Evolutionary conservation across 2,888 invertebrate genomes (phyloP), one percentile per base, ranked within the genome.

Genomic region (Agriopis leucophaearia): DNA sequence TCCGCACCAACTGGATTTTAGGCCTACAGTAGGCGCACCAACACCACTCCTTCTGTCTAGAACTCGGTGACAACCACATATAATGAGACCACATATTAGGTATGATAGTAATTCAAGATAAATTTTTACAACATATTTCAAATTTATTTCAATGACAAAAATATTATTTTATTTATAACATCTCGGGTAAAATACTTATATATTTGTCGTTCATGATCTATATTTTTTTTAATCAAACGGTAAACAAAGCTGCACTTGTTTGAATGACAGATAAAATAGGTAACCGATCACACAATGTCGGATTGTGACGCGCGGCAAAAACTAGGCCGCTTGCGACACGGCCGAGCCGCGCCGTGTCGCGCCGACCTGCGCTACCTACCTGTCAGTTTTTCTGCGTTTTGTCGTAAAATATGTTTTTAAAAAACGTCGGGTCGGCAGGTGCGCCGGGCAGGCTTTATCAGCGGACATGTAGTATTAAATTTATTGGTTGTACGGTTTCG

Each of bases 351-450:
- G 68, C 54, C 62, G 64, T 48, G 66, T 65, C 70, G 67, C 70
- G 69, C 38, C 60, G 64, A 52, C 64, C 69, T 52, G 44, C 59
- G 47, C 59, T 68, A 27, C 50, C 51, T 57, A 70, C 71, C 82
- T 84, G 87, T 85, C 84, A 82, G 79, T 88, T 88, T 88, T 89
- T 87, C 85, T 87, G 88, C 88, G 82, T 86, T 87, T 84, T 79
- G 81, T 79, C 80, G 83, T 88, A 87, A 87, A 88, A 86, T 88
- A 87, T 87, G 85, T 86, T 82, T 86, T 81, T 81, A 84, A 87
- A 87, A 84, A 85, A 81, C 78, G 75, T 78, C 78, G 80, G 75
- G 77, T 64, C 82, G 85, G 88, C 89, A 88, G 89, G 88, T 88
- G 89, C 86, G 80, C 77, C 78, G 77, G 82, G 82, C 64, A 52